Evolutionary conservation across 2,797 vertebrate species (phyloP).

Genomic region (Acrossocheilus fasciatus): DNA sequence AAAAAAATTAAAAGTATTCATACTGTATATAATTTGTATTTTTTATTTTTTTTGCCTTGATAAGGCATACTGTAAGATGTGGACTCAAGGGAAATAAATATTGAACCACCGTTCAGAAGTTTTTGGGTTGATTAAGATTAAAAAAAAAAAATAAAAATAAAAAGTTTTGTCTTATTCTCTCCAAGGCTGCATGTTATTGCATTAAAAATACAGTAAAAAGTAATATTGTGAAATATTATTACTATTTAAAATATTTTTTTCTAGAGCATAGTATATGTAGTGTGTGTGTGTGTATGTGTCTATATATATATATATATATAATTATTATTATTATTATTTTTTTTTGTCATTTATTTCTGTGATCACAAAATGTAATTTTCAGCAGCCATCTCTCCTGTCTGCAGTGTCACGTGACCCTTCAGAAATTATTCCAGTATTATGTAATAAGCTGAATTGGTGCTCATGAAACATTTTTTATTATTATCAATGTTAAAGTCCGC

Average conservation of each 20-base stretch:
- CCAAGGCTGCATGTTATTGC: background rate
- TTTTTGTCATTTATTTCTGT: background rate
- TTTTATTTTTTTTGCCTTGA: background rate
- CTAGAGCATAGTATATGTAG: background rate
- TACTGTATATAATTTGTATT: too few species aligned
- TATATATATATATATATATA: too few species aligned
- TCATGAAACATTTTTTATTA: background rate
- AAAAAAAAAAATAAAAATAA: too few species aligned
- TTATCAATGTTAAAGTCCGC: background rate
- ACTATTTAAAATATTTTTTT: background rate
- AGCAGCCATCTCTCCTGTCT: background rate
- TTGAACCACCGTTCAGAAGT: background rate
- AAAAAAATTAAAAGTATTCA: background rate
- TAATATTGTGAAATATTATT: background rate
- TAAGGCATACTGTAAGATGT: background rate
- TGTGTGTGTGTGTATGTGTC: too few species aligned
- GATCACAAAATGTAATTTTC: background rate
- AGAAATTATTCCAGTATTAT: background rate
- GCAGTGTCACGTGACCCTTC: too few species aligned
- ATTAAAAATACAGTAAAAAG: background rate
- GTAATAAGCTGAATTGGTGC: background rate
- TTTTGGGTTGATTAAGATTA: too few species aligned
- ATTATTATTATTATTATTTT: too few species aligned
- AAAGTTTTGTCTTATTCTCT: background rate
- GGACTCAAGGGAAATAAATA: background rate